Conservation (phyloP, 2,888 invertebrate genomes). For the Scaptomyza flava region DNA sequence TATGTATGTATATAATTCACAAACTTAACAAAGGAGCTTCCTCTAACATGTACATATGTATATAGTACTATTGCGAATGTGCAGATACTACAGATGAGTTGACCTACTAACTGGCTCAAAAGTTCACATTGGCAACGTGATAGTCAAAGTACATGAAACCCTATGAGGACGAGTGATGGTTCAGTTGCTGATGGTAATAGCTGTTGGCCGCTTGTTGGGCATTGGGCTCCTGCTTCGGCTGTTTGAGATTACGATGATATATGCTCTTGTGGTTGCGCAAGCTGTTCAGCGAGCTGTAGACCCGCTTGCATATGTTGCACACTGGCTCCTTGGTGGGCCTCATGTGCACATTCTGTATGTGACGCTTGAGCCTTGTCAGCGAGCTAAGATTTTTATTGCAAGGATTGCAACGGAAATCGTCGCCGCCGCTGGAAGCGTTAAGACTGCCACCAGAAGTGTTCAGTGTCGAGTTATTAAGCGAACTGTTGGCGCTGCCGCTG, state of each 20-base stretch:
- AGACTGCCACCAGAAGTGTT: constrained; percentile 66
- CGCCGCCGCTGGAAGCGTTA: constrained; percentile 85
- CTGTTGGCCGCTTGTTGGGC: constrained; percentile 58
- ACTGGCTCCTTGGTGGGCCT: constrained; percentile 95
- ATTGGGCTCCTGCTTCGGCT: constrained; percentile 85
- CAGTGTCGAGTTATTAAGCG: constrained; percentile 67
- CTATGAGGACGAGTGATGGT: constrained; percentile 84
- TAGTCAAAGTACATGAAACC: constrained; percentile 83
- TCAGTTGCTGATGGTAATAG: constrained; percentile 69
- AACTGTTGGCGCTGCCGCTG: constrained; percentile 69
- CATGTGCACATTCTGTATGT: constrained; percentile 96
- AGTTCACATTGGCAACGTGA: constrained; percentile 77
- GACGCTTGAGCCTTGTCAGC: constrained; percentile 94
- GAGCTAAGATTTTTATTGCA: constrained; percentile 96
- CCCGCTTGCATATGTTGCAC: constrained; percentile 96
- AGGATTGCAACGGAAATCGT: constrained; percentile 95
- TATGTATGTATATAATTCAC: constrained; percentile 16
- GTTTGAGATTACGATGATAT: constrained; percentile 93
- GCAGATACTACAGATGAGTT: too few relatives aligned
- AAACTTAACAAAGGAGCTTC: constrained; percentile 57
- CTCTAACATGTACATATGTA: not conserved
- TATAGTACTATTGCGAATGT: too few relatives aligned
- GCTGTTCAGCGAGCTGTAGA: constrained; percentile 95
- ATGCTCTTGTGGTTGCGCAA: constrained; percentile 96
- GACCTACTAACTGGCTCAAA: constrained; percentile 47